phyloP scores from a whole-genome alignment of 2,797 vertebrate species.

The Syngnathus acus region DNA sequence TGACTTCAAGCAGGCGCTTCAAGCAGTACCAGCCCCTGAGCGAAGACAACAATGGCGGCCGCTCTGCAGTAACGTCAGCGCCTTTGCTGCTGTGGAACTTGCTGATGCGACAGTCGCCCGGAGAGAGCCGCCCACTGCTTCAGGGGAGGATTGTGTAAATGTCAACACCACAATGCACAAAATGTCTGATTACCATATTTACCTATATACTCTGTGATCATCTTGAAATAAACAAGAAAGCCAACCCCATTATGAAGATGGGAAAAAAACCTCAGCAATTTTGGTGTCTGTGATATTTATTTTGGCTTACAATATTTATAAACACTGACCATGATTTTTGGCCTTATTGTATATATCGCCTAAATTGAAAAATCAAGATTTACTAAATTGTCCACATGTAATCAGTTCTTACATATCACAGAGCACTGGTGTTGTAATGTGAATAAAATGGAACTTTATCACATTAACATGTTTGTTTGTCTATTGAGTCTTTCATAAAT shows the following conservation, averaged over 20 bases:
- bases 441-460: constrained; percentile 43
- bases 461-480: constrained; percentile 8
- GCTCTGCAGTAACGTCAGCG: constrained; percentile 59
- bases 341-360: constrained; percentile 20
- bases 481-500: not conserved
- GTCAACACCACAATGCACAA: constrained; percentile 7
- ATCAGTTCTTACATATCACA: constrained; percentile 18
- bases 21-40: constrained; percentile 72
- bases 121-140: constrained; percentile 81
- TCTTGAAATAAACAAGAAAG: constrained; percentile 7
- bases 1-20: constrained; percentile 53
- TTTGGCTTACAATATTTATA: constrained; percentile 39
- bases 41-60: constrained; percentile 46
- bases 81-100: constrained; percentile 76
- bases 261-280: constrained; percentile 4
- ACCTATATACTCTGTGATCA: not conserved
- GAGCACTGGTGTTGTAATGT: constrained; percentile 22
- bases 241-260: constrained; percentile 7
- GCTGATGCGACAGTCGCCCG: constrained; percentile 64
- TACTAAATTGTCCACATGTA: constrained; percentile 16
- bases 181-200: constrained; percentile 6
- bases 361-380: constrained; percentile 24
- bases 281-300: constrained; percentile 47
- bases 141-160: constrained; percentile 72
- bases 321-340: constrained; percentile 29